Evolutionary conservation across 1,140 invertebrate species (phyloP), one percentile per base, ranked within the genome.

Genomic region (Drosophila kikkawai): DNA sequence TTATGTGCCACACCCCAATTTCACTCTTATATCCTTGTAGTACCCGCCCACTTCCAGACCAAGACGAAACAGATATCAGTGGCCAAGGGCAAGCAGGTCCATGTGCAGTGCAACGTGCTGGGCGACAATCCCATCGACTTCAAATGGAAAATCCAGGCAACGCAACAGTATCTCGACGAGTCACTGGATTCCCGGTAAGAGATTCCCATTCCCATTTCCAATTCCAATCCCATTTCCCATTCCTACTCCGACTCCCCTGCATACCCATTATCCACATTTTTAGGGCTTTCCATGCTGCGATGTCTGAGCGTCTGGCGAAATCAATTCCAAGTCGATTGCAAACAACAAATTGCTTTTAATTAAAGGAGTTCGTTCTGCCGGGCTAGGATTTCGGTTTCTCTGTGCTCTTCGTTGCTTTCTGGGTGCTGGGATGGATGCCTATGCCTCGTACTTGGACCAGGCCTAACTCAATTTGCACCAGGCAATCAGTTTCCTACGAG

Each of bases 101-200:
- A 95, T 93, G 93, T 99, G 41, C 96, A 97, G 66, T 98, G 98
- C 92, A 96, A 97, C 55, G 97, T 97, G 0, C 95, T 96, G 36
- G 98, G 98, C 6, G 98, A 99, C 91, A 96, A 96, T 71, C 98
- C 97, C 1, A 94, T 99, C 41, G 97, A 97, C 87, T 96, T 98
- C 57, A 95, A 95, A 58, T 98, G 98, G 97, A 94, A 95, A 79
- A 94, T 95, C 64, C 94, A 94, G 58, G 80, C 83, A 41, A 92
- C 92, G 59, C 92, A 93, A 56, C 95, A 95, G 80, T 95, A 95
- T 71, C 95, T 96, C 42, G 94, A 95, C 7, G 95, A 95, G 85
- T 95, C 96, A 69, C 93, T 95, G 41, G 95, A 96, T 91, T 94
- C 94, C 80, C 94, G 95, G 95, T 95, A 75, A 80, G 83, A 71